Base-by-base conservation (phyloP, 2,113 vertebrate genomes). In the Oriolus oriolus region DNA sequence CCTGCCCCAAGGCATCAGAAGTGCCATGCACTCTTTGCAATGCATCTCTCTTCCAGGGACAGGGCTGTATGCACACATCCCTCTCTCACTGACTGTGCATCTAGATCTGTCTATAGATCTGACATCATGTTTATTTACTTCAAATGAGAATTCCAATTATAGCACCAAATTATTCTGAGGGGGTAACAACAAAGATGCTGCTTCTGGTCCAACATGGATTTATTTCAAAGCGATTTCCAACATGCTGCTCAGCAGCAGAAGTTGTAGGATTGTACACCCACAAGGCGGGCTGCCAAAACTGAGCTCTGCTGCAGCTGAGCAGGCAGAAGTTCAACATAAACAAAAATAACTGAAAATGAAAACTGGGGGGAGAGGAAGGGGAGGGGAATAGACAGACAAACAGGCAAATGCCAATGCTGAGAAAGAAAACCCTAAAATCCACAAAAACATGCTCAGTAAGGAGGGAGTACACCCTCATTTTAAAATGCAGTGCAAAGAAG, bases 301-400 rank as follows among this genome's bases (percentile, higher is more conserved):
- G 7, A 87, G 75, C 85, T 96, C 76, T 94, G 84, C 89, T 95
- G 93, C 92, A 95, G 95, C 92, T 93, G 92, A 96, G 74, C 94
- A 93, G 86, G 79, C 95, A 95, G 74, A 59, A 95, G 95, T 94
- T 96, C 93, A 96, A 90, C 66, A 87, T 47, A 96, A 97, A 93
- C 93, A 96, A 95, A 96, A 95, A 97, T 80, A 94, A 92, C 57
- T 95, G 94, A 87, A 95, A 95, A 93, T 52, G 77, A 97, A 96
- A 95, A 85, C 90, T 30, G 17, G 84, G 44, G 33, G 35, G 41
- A 76, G 44, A 73, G 52, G 28, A 64, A 84, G 15, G 44, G 60
- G 60, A 89, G 28, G 44, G 75, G 39, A 81, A 54, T 44, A 94
- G 85, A 64, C 49, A 88, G 73, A 87, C 56, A 90, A 94, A 85